Percentiles rank a stretch among this genome's conserved stretches.
Conservation (phyloP, 2,797 vertebrate genomes). For the Myiotriccus ornatus region DNA sequence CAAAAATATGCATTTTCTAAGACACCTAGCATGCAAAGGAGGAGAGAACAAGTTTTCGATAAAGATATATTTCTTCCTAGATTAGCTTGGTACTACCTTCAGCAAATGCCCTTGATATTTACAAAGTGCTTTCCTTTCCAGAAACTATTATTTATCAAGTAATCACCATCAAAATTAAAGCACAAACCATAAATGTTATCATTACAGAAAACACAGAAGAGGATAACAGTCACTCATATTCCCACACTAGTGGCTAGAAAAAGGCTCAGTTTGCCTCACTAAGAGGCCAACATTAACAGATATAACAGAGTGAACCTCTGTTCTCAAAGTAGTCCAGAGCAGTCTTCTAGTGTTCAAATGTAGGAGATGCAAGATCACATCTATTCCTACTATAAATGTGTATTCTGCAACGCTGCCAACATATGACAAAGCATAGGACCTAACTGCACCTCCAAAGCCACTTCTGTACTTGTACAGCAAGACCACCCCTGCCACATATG, state of each 20-base stretch:
- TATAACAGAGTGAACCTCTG: background rate
- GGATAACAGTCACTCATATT: background rate
- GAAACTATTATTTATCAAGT: background rate
- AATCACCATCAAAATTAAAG: background rate
- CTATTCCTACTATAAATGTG: background rate
- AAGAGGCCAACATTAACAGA: background rate
- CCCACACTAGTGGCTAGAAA: background rate
- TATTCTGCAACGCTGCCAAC: background rate
- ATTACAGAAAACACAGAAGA: background rate
- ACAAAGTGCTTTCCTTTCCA: background rate
- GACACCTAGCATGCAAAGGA: background rate
- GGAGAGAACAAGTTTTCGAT: background rate
- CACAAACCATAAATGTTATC: background rate
- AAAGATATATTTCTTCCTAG: background rate
- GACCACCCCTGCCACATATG: rapidly evolving
- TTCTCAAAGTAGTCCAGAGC: background rate
- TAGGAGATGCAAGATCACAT: background rate
- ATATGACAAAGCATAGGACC: background rate
- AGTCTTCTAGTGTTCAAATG: background rate
- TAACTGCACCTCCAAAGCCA: background rate
- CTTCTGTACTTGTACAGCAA: background rate
- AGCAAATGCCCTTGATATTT: background rate
- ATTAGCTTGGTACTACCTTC: background rate
- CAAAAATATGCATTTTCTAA: background rate
- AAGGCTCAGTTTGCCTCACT: background rate